These are phyloP conservation scores for Pseudochaenichthys georgianus DNA, from an alignment of 2,797 vertebrate species.

Conservation along the genomic window DNA sequence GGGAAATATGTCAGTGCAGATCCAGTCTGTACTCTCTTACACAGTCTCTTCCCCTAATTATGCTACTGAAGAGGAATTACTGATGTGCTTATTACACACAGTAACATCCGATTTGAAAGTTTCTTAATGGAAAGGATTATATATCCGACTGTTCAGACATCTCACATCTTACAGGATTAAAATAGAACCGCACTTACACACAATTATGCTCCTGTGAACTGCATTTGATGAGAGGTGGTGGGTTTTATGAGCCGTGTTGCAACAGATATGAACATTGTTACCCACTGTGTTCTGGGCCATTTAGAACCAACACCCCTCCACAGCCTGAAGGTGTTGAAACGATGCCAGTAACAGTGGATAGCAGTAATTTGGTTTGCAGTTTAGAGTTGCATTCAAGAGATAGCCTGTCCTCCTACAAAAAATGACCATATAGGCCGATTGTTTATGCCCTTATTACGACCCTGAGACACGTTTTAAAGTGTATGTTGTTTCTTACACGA, in stretches of 20 bases:
- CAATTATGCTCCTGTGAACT: slow-evolving; percentile 41
- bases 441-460: too few relatives aligned
- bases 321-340: slow-evolving; percentile 64
- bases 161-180: slow-evolving; percentile 6
- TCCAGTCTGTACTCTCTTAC: slow-evolving; percentile 68
- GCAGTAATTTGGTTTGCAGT: slow-evolving; percentile 50
- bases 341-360: slow-evolving; percentile 44
- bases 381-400: slow-evolving; percentile 73
- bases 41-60: slow-evolving; percentile 41
- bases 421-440: too few relatives aligned
- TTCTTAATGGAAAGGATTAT: not conserved
- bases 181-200: slow-evolving; percentile 27
- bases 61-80: slow-evolving; percentile 39
- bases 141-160: slow-evolving; percentile 14
- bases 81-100: slow-evolving; percentile 13
- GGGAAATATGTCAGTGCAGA: slow-evolving; percentile 81
- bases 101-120: not conserved
- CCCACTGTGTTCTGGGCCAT: slow-evolving; percentile 17
- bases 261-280: slow-evolving; percentile 42
- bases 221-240: slow-evolving; percentile 44
- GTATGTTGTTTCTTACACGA: too few relatives aligned
- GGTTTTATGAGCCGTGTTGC: slow-evolving; percentile 49
- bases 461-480: too few relatives aligned
- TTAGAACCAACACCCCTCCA: slow-evolving; percentile 53
- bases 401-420: not conserved